phyloP scores from a whole-genome alignment of 2,888 invertebrate species.

The Andricus quercusramuli region DNA sequence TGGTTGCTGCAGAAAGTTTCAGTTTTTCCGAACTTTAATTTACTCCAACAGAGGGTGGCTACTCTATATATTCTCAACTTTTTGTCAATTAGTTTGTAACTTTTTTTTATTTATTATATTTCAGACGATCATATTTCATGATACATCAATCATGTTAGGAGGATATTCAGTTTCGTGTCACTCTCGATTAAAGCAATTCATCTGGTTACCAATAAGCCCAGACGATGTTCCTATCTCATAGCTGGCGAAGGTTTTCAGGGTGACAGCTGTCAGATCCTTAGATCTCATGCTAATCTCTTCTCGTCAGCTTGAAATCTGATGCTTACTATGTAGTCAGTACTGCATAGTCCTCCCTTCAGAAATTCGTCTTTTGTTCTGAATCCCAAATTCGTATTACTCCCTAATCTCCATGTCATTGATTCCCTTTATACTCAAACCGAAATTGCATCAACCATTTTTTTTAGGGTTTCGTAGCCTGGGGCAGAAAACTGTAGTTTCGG shows the following conservation, averaged over 20 bases:
- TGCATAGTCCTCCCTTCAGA: slow-evolving; percentile 11
- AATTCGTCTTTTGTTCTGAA: slow-evolving; percentile 37
- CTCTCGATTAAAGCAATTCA: slow-evolving; percentile 27
- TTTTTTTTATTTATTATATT: not conserved
- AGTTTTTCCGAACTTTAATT: too few relatives aligned
- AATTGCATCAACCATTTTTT: not conserved
- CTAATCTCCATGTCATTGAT: slow-evolving; percentile 26
- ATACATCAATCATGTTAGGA: not conserved
- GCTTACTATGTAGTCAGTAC: slow-evolving; percentile 33
- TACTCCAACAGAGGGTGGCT: too few relatives aligned
- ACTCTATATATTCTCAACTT: too few relatives aligned
- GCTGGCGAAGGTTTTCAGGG: slow-evolving; percentile 32
- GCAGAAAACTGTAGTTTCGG: too few relatives aligned
- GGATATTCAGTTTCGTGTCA: slow-evolving; percentile 4
- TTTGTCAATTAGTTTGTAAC: too few relatives aligned
- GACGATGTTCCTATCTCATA: slow-evolving; percentile 36
- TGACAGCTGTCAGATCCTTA: slow-evolving; percentile 39
- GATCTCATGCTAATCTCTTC: slow-evolving; percentile 31
- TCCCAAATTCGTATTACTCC: slow-evolving; percentile 22
- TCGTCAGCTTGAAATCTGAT: slow-evolving; percentile 38
- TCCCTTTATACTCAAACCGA: not conserved
- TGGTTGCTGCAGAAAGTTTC: too few relatives aligned
- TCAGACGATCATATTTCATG: not conserved
- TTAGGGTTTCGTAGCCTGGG: too few relatives aligned
- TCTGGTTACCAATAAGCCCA: slow-evolving; percentile 34